These are phyloP conservation scores for Rhinoraja longicauda DNA, from an alignment of 2,797 vertebrate genomes.

Conservation along the genomic window DNA sequence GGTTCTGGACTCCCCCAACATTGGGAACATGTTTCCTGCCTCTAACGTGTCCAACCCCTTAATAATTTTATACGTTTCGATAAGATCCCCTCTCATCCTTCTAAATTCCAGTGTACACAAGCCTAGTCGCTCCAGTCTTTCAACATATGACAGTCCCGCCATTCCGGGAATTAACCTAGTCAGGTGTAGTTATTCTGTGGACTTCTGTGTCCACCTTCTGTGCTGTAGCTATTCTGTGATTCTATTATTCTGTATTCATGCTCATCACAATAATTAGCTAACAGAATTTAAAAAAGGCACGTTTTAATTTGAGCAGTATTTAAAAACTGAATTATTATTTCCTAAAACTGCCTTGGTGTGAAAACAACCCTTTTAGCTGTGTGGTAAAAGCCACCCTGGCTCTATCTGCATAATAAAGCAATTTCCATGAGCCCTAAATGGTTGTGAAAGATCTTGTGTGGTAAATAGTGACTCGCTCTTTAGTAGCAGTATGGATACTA, in stretches of 20 bases:
- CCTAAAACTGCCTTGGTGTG: neutral
- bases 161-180: too few species aligned
- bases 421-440: neutral
- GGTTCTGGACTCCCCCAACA: too few species aligned
- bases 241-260: neutral
- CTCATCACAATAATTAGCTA: neutral
- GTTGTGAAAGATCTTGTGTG: neutral
- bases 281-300: neutral
- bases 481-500: neutral
- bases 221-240: too few species aligned
- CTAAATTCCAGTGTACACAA: too few species aligned
- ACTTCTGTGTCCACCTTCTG: too few species aligned
- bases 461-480: neutral
- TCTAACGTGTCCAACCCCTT: too few species aligned
- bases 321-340: neutral
- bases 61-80: too few species aligned
- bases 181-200: too few species aligned
- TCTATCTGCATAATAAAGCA: neutral
- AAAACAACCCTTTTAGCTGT: neutral
- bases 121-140: too few species aligned
- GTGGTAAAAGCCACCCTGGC: neutral
- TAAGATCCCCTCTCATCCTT: too few species aligned
- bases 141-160: too few species aligned
- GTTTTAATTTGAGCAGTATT: neutral
- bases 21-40: too few species aligned